phyloP scores from a whole-genome alignment of 2,888 invertebrate species.

The Epiblema foenella region DNA sequence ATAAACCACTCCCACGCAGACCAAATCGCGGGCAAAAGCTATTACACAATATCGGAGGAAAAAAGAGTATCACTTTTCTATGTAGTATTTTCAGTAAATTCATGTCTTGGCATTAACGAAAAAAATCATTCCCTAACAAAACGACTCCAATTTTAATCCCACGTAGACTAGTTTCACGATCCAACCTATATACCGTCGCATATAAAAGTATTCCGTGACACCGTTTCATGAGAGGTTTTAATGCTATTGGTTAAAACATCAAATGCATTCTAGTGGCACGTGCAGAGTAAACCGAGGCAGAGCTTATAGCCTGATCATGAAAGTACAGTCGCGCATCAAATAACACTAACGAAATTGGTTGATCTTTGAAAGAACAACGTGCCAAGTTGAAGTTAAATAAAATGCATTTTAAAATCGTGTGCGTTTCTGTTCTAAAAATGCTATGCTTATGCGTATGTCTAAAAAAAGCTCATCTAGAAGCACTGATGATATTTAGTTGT shows the following conservation, averaged over 20 bases:
- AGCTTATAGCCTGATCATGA: slow-evolving; percentile 40
- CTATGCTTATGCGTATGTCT: no score
- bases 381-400: slow-evolving; percentile 10
- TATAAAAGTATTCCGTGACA: slow-evolving; percentile 36
- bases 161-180: slow-evolving; percentile 1
- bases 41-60: no score
- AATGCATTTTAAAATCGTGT: background rate
- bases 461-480: background rate
- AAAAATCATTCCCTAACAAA: no score
- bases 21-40: no score
- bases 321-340: slow-evolving; percentile 38
- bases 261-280: slow-evolving; percentile 50
- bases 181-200: slow-evolving; percentile 21
- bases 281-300: slow-evolving; percentile 43
- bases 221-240: slow-evolving; percentile 37
- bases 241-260: slow-evolving; percentile 49
- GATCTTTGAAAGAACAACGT: background rate
- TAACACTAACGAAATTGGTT: slow-evolving; percentile 36
- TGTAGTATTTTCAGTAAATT: no score
- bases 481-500: background rate
- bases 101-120: no score
- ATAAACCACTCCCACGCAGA: no score
- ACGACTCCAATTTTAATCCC: background rate
- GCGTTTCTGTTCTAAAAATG: no score
- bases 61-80: no score